These are phyloP conservation scores for Hapalemur alaotrensis DNA, from an alignment of 2,797 vertebrate species.

Conservation along the genomic window DNA sequence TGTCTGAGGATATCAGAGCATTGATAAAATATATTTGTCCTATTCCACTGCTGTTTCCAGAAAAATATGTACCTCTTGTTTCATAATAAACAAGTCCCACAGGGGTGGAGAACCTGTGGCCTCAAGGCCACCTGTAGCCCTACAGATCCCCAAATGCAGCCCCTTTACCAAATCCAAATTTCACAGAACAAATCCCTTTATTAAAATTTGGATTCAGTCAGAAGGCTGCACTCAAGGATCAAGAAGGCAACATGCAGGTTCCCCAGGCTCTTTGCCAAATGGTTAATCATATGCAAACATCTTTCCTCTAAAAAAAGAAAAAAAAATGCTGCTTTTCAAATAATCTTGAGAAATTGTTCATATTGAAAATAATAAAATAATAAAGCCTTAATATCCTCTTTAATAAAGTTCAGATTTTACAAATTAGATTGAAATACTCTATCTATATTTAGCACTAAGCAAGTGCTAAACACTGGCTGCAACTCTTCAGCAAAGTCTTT, in stretches of 20 bases:
- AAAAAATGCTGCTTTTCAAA: not conserved
- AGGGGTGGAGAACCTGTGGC: not conserved
- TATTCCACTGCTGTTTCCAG: not conserved
- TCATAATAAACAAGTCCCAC: not conserved
- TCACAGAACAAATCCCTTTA: not conserved
- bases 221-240: not conserved
- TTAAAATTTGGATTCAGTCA: not conserved
- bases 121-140: not conserved
- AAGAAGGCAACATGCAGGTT: not conserved
- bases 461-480: not conserved
- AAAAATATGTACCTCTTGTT: not conserved
- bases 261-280: not conserved
- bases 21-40: not conserved
- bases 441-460: not conserved
- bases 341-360: not conserved
- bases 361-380: not conserved
- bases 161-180: not conserved
- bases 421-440: not conserved
- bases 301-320: not conserved
- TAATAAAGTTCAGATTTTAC: slow-evolving; percentile 23
- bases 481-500: not conserved
- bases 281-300: not conserved
- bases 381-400: not conserved
- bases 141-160: not conserved
- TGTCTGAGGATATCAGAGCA: not conserved